Percentiles rank a stretch among this genome's conserved stretches.
phyloP scores from a whole-genome alignment of 1,140 invertebrate genomes.

The Halyomorpha halys region DNA sequence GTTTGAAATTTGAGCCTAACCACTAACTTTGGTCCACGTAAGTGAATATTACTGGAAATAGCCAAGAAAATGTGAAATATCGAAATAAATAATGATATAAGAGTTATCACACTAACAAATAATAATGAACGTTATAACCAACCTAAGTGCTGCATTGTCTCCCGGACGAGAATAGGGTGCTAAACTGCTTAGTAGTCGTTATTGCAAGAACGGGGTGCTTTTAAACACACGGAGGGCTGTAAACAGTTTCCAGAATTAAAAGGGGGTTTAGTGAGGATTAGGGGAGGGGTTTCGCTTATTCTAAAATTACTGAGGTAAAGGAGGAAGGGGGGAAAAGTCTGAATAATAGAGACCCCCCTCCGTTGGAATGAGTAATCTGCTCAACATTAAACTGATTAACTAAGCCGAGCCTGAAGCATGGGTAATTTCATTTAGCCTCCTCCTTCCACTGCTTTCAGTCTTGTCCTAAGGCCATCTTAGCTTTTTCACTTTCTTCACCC shows the following conservation, averaged over 20 bases:
- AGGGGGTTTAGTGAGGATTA: not conserved
- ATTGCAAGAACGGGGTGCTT: too few relatives aligned
- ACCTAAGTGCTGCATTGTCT: too few relatives aligned
- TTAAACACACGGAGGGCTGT: too few relatives aligned
- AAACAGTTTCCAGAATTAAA: not conserved
- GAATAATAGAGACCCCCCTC: not conserved
- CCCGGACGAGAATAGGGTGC: too few relatives aligned
- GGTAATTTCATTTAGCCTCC: slow-evolving; percentile 5
- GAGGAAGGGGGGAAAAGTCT: not conserved
- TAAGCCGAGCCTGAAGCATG: slow-evolving; percentile 5
- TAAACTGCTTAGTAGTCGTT: too few relatives aligned
- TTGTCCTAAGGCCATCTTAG: not conserved
- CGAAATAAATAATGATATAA: too few relatives aligned
- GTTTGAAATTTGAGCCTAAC: too few relatives aligned
- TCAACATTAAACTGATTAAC: slow-evolving; percentile 12
- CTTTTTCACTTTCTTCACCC: not conserved
- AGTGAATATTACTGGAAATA: too few relatives aligned
- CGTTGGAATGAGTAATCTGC: slow-evolving; percentile 5
- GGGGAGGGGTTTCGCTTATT: slow-evolving; percentile 1
- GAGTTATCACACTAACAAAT: too few relatives aligned
- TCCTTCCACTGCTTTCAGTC: not conserved
- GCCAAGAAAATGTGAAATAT: too few relatives aligned
- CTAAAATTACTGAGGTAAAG: not conserved
- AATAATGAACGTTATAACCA: too few relatives aligned
- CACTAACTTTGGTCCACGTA: too few relatives aligned